Evolutionary conservation across 1,140 invertebrate genomes (phyloP).

Genomic region (Meloidogyne chitwoodi): DNA sequence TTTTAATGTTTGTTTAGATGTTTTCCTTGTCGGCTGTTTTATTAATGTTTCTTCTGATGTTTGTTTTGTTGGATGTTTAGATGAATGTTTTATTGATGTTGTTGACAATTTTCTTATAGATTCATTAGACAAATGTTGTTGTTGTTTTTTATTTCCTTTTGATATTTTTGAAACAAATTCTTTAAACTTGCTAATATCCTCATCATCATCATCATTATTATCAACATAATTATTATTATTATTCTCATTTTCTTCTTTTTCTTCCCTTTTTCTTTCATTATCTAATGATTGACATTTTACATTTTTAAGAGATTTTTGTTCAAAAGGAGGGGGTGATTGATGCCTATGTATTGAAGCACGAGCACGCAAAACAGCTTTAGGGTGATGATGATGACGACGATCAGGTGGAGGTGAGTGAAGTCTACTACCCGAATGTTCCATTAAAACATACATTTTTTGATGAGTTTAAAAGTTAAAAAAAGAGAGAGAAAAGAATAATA

Average conservation of each 20-base stretch:
- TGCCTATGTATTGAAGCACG: conserved; percentile 5
- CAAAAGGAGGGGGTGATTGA: neutral
- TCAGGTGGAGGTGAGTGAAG: neutral
- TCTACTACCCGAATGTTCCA: conserved; percentile 12
- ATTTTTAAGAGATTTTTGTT: neutral
- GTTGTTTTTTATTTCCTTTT: conserved; percentile 1
- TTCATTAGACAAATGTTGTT: conserved; percentile 2
- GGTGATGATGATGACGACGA: conserved; percentile 7
- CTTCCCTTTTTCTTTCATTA: neutral
- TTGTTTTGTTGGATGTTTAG: neutral
- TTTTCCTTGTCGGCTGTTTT: neutral
- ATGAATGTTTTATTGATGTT: neutral
- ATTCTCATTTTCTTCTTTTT: neutral
- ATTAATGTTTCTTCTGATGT: neutral
- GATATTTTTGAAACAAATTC: neutral
- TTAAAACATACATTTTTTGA: conserved; percentile 19
- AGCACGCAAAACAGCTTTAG: neutral
- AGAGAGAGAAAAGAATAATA: neutral
- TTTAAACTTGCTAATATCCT: conserved; percentile 4
- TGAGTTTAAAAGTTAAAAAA: neutral
- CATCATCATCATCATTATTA: neutral
- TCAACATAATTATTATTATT: neutral
- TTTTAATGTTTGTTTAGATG: neutral
- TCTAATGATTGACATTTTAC: conserved; percentile 7
- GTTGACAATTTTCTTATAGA: neutral